These are phyloP conservation scores for Silurus aristotelis DNA, from an alignment of 2,797 vertebrate genomes.

Conservation along the genomic window DNA sequence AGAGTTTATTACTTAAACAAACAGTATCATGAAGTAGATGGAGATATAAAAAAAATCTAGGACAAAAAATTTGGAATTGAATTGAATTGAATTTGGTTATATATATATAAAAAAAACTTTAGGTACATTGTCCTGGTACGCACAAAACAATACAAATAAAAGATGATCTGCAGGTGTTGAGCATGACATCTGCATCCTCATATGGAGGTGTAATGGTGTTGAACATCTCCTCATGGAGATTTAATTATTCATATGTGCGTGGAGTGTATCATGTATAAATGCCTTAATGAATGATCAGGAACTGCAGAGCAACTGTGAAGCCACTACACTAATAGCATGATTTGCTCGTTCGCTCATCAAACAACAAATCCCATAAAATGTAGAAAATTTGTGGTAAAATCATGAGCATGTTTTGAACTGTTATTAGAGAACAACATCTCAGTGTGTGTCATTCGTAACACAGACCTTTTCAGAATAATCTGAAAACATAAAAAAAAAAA, in stretches of 20 bases:
- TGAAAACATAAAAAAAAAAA: no score
- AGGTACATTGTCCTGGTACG: not conserved
- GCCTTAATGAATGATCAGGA: not conserved
- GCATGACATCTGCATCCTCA: no score
- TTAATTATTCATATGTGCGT: not conserved
- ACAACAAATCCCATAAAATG: not conserved
- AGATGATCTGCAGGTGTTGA: no score
- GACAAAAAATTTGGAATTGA: not conserved
- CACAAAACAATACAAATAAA: no score
- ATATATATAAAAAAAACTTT: not conserved
- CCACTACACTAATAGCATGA: not conserved
- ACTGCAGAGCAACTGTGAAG: not conserved
- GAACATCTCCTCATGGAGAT: not conserved
- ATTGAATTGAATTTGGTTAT: no score
- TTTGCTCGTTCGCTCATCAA: not conserved
- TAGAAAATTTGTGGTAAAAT: not conserved
- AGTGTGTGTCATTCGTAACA: not conserved
- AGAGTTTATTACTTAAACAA: not conserved
- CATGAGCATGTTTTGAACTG: not conserved
- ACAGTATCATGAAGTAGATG: not conserved
- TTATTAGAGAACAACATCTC: not conserved
- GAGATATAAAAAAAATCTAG: not conserved
- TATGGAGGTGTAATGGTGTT: no score
- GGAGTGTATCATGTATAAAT: not conserved
- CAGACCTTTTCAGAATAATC: no score